Percentiles rank a stretch among this genome's conserved stretches.
These are phyloP conservation scores for Drosophila busckii DNA, from an alignment of 1,140 invertebrate genomes.

Conservation along the genomic window DNA sequence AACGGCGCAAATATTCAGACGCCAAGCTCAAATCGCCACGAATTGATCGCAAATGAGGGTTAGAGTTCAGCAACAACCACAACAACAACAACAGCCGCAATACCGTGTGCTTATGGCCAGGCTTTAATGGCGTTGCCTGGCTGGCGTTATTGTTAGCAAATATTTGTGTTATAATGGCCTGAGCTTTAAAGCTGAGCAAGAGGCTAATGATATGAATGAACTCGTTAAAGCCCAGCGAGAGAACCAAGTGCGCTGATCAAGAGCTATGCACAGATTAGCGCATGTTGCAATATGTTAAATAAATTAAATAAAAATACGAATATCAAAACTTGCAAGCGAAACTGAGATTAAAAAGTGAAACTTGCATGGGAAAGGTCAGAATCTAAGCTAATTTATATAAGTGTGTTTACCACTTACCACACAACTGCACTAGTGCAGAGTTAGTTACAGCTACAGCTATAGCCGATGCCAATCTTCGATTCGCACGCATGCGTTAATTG, in stretches of 20 bases:
- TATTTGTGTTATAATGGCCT: slow-evolving; percentile 76
- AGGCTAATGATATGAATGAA: slow-evolving; percentile 69
- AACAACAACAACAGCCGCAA: not conserved
- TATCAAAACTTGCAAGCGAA: too few relatives aligned
- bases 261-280: not conserved
- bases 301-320: too few relatives aligned
- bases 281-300: too few relatives aligned
- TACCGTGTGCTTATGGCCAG: slow-evolving; percentile 9
- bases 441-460: not conserved
- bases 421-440: too few relatives aligned
- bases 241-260: not conserved
- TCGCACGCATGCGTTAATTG: slow-evolving; percentile 72
- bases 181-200: slow-evolving; percentile 47
- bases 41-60: slow-evolving; percentile 77
- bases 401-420: too few relatives aligned
- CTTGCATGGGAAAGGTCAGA: too few relatives aligned
- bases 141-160: slow-evolving; percentile 73
- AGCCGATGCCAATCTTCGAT: slow-evolving; percentile 50
- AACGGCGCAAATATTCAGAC: slow-evolving; percentile 61
- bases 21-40: slow-evolving; percentile 65
- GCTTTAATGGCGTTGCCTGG: slow-evolving; percentile 63
- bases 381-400: too few relatives aligned
- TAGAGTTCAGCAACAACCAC: slow-evolving; percentile 53
- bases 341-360: too few relatives aligned
- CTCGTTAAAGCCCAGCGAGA: slow-evolving; percentile 31